Evolutionary conservation across 2,797 vertebrate species (phyloP).

Genomic region (Gambusia yucatana): DNA sequence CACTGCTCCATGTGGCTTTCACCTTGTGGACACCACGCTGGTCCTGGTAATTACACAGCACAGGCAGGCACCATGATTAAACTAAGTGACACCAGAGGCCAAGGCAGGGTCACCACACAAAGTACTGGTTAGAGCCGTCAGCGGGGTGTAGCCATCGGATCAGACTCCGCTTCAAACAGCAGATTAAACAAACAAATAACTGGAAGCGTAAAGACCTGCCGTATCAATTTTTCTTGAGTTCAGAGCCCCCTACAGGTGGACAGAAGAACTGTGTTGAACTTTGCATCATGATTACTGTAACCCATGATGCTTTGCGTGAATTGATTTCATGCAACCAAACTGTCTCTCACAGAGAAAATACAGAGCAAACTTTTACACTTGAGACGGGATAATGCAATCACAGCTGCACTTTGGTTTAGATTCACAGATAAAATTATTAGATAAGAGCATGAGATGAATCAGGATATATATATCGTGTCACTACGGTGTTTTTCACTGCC

Average conservation of each 20-base stretch:
- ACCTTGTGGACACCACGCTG: conserved; percentile 66
- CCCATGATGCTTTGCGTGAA: background rate
- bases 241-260: background rate
- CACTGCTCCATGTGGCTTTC: conserved; percentile 56
- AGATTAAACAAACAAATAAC: conserved; percentile 9
- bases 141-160: conserved; percentile 17
- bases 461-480: too few species aligned
- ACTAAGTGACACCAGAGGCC: conserved; percentile 44
- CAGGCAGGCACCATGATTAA: conserved; percentile 61
- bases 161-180: conserved; percentile 21
- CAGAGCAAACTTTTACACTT: background rate
- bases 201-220: background rate
- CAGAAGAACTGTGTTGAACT: background rate
- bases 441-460: too few species aligned
- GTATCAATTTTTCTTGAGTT: background rate
- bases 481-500: background rate
- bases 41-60: conserved; percentile 74
- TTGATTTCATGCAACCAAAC: background rate
- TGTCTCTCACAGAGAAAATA: background rate
- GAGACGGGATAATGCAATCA: background rate
- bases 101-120: conserved; percentile 19
- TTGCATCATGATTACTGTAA: too few species aligned
- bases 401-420: background rate
- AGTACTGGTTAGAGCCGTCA: conserved; percentile 4
- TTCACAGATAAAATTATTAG: too few species aligned